Percentiles rank a stretch among this genome's conserved stretches.
phyloP scores from a whole-genome alignment of 2,113 vertebrate genomes.

The Archilochus colubris region DNA sequence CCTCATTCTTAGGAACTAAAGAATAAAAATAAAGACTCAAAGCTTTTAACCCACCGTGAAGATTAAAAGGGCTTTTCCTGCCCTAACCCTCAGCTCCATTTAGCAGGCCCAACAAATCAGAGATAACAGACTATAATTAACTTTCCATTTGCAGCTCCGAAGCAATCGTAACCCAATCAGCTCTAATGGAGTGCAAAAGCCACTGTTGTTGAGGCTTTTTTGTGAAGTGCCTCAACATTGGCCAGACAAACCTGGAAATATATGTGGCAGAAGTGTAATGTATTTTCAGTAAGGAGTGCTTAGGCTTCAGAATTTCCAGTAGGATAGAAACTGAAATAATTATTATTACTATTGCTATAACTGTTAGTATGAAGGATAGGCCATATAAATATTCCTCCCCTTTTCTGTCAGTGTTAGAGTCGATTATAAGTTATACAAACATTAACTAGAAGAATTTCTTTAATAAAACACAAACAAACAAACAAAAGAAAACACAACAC shows the following conservation, averaged over 20 bases:
- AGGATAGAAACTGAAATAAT: not conserved
- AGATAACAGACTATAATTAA: constrained; percentile 10
- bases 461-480: no score
- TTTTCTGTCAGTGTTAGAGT: not conserved
- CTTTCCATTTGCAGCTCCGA: not conserved
- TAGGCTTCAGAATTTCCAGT: not conserved
- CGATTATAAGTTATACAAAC: not conserved
- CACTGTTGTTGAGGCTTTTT: not conserved
- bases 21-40: not conserved
- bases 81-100: not conserved
- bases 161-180: not conserved
- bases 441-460: not conserved
- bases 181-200: not conserved
- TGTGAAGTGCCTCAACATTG: not conserved
- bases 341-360: not conserved
- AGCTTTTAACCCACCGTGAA: not conserved
- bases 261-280: not conserved
- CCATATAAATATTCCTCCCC: not conserved
- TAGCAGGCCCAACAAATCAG: constrained; percentile 14
- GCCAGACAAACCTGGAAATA: not conserved
- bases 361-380: not conserved
- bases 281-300: not conserved
- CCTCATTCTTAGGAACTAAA: not conserved
- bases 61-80: constrained; percentile 30
- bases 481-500: not conserved